Percentiles rank a stretch among this genome's conserved stretches.
phyloP scores from a whole-genome alignment of 1,140 invertebrate species.

The Drosophila pectinifera region DNA sequence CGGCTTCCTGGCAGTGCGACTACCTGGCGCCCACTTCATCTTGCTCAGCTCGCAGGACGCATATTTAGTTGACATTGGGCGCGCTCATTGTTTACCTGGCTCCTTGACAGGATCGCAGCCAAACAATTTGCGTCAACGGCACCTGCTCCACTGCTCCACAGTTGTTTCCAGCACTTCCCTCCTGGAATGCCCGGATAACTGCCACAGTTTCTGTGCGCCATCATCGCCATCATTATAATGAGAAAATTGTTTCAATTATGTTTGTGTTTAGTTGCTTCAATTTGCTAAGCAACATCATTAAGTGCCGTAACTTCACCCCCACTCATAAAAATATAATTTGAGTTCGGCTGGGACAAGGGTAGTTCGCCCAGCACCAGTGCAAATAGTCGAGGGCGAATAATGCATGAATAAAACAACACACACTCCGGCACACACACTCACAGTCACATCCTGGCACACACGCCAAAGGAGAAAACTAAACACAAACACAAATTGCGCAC shows the following conservation, averaged over 20 bases:
- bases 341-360: constrained; percentile 62
- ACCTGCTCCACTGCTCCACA: too few relatives aligned
- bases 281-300: constrained; percentile 84
- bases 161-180: background rate
- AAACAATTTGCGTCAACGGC: constrained; percentile 75
- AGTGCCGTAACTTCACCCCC: constrained; percentile 69
- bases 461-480: constrained; percentile 37
- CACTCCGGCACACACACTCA: constrained; percentile 11
- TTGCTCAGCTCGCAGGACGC: constrained; percentile 62
- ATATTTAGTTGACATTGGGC: constrained; percentile 74
- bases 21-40: constrained; percentile 71
- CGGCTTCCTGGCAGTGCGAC: constrained; percentile 38
- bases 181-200: constrained; percentile 8
- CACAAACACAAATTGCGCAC: constrained; percentile 58
- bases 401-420: constrained; percentile 76
- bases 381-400: constrained; percentile 49
- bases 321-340: constrained; percentile 76
- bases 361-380: constrained; percentile 35
- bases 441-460: constrained; percentile 4
- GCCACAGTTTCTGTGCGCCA: constrained; percentile 34
- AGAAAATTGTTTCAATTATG: constrained; percentile 84
- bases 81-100: constrained; percentile 69
- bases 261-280: constrained; percentile 84
- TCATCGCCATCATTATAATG: constrained; percentile 74
- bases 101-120: constrained; percentile 70